These are phyloP conservation scores for Lithophane leautieri DNA, from an alignment of 2,888 invertebrate species.

Conservation along the genomic window DNA sequence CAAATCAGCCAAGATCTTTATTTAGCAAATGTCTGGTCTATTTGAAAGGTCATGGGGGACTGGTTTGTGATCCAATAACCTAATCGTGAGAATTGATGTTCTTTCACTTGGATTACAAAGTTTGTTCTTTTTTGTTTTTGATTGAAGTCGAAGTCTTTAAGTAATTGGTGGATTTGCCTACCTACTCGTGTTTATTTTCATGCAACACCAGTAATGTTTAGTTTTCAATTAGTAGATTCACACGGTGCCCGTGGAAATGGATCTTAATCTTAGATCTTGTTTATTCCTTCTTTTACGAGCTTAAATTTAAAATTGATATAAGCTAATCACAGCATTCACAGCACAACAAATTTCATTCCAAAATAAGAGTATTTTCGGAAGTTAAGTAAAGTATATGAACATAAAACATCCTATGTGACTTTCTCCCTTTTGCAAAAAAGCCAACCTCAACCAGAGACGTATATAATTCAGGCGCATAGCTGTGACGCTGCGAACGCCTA, in stretches of 20 bases:
- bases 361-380: background rate
- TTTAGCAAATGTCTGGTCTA: background rate
- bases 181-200: constrained; percentile 13
- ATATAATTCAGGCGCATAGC: too few relatives aligned
- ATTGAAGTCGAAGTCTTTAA: constrained; percentile 9
- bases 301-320: background rate
- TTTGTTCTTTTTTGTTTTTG: constrained; percentile 20
- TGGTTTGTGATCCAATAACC: constrained; percentile 32
- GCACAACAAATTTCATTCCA: too few relatives aligned
- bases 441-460: too few relatives aligned
- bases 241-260: background rate
- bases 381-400: too few relatives aligned
- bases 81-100: constrained; percentile 40
- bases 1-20: constrained; percentile 35
- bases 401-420: too few relatives aligned
- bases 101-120: constrained; percentile 39
- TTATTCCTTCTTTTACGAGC: background rate
- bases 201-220: background rate
- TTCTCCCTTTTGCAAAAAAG: too few relatives aligned
- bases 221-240: constrained; percentile 9
- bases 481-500: too few relatives aligned
- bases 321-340: background rate
- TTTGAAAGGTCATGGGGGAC: constrained; percentile 18
- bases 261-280: too few relatives aligned
- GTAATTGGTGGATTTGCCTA: constrained; percentile 20